Conservation (phyloP, 2,888 invertebrate genomes). For the Xylota segnis region DNA sequence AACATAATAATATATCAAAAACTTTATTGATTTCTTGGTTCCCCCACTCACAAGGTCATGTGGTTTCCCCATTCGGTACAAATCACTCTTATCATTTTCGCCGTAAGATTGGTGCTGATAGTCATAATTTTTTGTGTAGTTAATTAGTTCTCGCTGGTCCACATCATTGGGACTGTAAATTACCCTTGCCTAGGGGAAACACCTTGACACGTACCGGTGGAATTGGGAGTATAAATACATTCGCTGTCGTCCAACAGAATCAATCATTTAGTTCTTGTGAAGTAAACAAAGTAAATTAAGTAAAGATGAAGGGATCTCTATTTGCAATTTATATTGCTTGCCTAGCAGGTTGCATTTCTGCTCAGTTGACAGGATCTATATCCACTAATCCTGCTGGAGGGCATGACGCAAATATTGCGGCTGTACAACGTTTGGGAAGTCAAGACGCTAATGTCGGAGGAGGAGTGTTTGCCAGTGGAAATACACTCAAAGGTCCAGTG, state of each 20-base stretch:
- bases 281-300: background rate
- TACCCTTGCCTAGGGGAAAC: constrained; percentile 4
- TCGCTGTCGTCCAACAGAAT: background rate
- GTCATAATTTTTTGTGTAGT: background rate
- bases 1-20: background rate
- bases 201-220: background rate
- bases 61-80: background rate
- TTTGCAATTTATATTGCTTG: constrained; percentile 8
- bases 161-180: background rate
- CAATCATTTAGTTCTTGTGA: background rate
- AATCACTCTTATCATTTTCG: background rate
- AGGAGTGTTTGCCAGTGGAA: constrained; percentile 80
- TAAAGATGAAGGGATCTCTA: constrained; percentile 4
- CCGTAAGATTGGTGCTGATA: constrained; percentile 1
- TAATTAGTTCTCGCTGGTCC: background rate
- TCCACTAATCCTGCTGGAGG: constrained; percentile 78
- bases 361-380: constrained; percentile 69
- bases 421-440: constrained; percentile 77
- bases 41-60: background rate
- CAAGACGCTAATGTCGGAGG: constrained; percentile 77
- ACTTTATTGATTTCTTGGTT: background rate
- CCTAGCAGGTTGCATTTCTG: constrained; percentile 1
- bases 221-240: constrained; percentile 8
- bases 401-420: constrained; percentile 74
- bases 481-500: constrained; percentile 78